Evolutionary conservation across 2,113 vertebrate species (phyloP), one percentile per base, ranked within the genome.

Genomic region (Tragelaphus scriptus): DNA sequence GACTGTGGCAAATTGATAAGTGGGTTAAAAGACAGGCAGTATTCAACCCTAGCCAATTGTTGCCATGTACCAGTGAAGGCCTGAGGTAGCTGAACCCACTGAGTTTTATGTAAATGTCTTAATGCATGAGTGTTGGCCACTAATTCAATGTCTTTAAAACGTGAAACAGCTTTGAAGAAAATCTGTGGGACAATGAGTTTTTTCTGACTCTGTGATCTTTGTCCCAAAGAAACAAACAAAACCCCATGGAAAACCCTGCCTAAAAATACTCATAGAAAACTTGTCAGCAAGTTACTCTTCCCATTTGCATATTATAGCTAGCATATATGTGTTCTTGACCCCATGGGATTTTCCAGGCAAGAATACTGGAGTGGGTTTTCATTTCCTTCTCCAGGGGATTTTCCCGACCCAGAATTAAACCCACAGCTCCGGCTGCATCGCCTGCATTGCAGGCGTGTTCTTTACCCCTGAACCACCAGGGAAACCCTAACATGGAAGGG

Each of bases 371-470:
- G n/a, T 40, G 68, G 68, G 19, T 40, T 13, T 5, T n/a, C n/a
- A 23, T 71, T 40, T 71, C 10, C 68, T 71, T 71, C 21, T 40
- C 21, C 68, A 40, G n/a, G 68, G 68, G 9, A 75, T 75, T 75
- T 23, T 75, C n/a, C 68, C 1, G 9, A 23, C 19, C 19, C 68
- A 25, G 68, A 75, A 40, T 75, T 5, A 12, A 75, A 75, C n/a
- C 68, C 1, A 0, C 0, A 1, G 11, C n/a, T 40, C 68, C 19
- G 12, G 68, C 68, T 40, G 19, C 68, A 3, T 40, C n/a, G 40
- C 19, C 68, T 6, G 19, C n/a, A 6, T 40, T 75, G n/a, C n/a
- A 40, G 36, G 11, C 5, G 0, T 6, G n/a, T 23, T 75, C 68
- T 75, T 40, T 75, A 75, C n/a, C 68, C 68, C 68, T 23, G 68